Evolutionary conservation across 2,113 vertebrate species (phyloP).

Genomic region (Bettongia penicillata): DNA sequence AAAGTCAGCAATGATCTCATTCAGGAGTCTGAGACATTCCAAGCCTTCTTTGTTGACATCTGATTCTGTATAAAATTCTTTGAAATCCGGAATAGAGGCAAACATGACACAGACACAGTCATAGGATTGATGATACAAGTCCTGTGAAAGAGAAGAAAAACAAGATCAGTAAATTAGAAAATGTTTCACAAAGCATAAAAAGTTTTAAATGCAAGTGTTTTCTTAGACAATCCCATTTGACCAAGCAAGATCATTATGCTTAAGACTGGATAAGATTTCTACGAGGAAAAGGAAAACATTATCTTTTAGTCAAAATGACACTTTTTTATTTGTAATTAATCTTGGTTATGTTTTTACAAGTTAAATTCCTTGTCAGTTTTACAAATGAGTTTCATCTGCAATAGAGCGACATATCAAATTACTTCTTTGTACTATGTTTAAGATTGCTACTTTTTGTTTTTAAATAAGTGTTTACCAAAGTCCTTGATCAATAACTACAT

Average conservation of each 20-base stretch:
- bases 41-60: conserved; percentile 99
- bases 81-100: conserved; percentile 98
- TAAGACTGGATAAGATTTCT: neutral
- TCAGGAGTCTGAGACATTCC: conserved; percentile 96
- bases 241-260: rapidly evolving
- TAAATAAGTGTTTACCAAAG: neutral
- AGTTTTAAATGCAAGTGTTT: neutral
- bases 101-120: conserved; percentile 99
- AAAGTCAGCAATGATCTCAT: conserved; percentile 98
- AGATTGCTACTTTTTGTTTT: neutral
- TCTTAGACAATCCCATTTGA: neutral
- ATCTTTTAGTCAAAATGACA: neutral
- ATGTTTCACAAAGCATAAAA: neutral
- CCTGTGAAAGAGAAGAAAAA: conserved; percentile 83
- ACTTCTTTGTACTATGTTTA: neutral
- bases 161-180: conserved; percentile 52
- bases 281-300: neutral
- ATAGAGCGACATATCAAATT: neutral
- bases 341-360: neutral
- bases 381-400: neutral
- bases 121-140: conserved; percentile 97
- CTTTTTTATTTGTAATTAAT: neutral
- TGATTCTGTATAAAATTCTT: conserved; percentile 99
- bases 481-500: neutral
- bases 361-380: neutral